Base-by-base conservation (phyloP, 2,113 vertebrate species). In the Arizona elegans region DNA sequence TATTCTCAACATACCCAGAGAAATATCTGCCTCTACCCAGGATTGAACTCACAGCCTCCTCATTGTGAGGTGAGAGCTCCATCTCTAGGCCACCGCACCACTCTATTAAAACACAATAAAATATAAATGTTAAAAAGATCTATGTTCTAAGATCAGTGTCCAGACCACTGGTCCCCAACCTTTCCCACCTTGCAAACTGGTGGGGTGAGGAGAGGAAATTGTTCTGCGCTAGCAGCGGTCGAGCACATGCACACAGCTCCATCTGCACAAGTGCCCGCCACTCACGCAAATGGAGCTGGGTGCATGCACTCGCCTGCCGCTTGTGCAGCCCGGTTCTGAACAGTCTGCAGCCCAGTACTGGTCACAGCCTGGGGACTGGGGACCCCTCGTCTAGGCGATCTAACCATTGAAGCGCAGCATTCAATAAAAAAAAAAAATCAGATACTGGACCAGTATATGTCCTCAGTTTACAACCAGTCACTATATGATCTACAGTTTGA, bases 181-280 rank as follows among this genome's bases (percentile, higher is more conserved):
- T 65, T 65, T 65, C 59, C 26, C 3, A 5, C 26, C 11, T 65
- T 29, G 11, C 59, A 65, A 11, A 4, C 26, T 29, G 62, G 62
- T 29, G 26, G 62, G 62, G 26, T 1, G 0, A 26, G 1, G 26
- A 29, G 26, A 65, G 26, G 26, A 13, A 65, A 65, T 65, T 29
- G 62, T 65, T 65, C 26, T 1, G 4, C 0, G 1, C 10, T 2
- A n/a, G 4, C 3, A 0, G 62, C 26, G 13, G 62, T 3, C 4
- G 8, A 24, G 1, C 2, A 2, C 8, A 5, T 8, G 21, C 58
- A 24, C 0, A 4, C 26, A 29, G 62, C 11, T 65, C 62, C 26
- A n/a, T 65, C 13, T 5, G 62, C 11, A 0, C 1, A 4, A 65
- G 11, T 65, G 26, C 26, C 26, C 26, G 1, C 26, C 3, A 12